Evolutionary conservation across 2,888 invertebrate species (phyloP).

Genomic region (Chymomyza procnemis): DNA sequence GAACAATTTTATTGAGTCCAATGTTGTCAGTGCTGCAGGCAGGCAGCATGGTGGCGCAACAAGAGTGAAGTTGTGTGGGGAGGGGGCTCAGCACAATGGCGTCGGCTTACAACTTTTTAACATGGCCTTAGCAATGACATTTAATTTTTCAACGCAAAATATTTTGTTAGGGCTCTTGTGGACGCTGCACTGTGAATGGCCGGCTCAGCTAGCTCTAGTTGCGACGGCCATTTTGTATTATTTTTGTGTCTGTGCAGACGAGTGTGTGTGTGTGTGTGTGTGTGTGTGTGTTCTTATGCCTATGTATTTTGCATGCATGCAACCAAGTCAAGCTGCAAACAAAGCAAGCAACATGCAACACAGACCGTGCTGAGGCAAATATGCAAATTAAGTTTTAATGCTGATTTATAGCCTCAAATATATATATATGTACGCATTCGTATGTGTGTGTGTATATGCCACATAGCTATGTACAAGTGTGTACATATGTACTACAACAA

Average conservation of each 20-base stretch:
- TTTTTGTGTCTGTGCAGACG: not conserved
- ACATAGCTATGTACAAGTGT: not conserved
- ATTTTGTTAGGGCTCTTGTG: not conserved
- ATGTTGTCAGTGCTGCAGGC: not conserved
- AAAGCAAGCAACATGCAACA: not conserved
- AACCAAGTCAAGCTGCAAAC: not conserved
- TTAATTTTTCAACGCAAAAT: constrained; percentile 59
- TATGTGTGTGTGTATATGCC: not conserved
- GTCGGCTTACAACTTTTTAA: constrained; percentile 46
- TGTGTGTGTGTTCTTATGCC: not conserved
- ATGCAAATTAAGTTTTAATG: constrained; percentile 60
- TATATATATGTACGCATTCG: not conserved
- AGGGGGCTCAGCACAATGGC: constrained; percentile 5
- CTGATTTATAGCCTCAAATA: constrained; percentile 55
- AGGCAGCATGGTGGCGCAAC: no score
- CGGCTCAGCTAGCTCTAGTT: no score
- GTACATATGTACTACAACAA: constrained; percentile 2
- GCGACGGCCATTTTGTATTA: no score
- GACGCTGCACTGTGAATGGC: no score
- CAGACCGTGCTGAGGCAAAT: constrained; percentile 30
- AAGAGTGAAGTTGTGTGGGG: not conserved
- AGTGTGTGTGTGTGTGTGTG: not conserved
- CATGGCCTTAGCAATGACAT: constrained; percentile 55
- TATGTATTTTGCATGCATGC: not conserved
- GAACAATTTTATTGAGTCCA: not conserved